These are phyloP conservation scores for human (Homo sapiens) DNA, from an alignment of 2,113 vertebrate species.

Conservation along the genomic window DNA sequence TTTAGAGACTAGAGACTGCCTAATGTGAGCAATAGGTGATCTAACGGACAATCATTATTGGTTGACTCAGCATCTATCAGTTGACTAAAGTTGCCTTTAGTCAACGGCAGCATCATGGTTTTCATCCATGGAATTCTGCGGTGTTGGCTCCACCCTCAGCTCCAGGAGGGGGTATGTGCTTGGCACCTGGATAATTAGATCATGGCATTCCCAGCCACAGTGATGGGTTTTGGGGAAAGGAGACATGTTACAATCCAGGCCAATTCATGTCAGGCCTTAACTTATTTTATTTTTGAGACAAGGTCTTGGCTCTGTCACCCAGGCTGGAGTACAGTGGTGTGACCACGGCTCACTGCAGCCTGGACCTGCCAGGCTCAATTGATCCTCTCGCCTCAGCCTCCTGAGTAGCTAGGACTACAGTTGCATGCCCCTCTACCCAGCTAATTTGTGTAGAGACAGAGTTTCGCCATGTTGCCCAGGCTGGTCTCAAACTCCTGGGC, in stretches of 20 bases:
- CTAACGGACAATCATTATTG: background rate
- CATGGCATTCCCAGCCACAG: background rate
- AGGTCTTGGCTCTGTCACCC: no score
- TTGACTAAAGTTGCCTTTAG: no score
- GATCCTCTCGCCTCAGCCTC: no score
- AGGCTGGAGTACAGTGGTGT: no score
- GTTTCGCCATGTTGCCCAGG: no score
- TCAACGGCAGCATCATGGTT: background rate
- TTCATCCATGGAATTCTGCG: background rate
- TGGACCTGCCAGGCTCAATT: no score
- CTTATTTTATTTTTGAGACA: no score
- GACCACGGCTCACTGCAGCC: no score
- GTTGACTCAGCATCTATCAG: background rate
- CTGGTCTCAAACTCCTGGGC: no score
- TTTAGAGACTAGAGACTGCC: background rate
- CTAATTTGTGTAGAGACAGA: no score
- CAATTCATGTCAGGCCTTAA: background rate
- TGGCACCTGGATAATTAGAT: background rate
- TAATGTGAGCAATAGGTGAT: background rate
- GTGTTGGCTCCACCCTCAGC: background rate
- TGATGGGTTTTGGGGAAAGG: background rate
- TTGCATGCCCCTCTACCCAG: no score
- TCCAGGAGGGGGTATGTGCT: background rate
- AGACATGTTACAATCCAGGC: background rate
- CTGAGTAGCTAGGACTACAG: no score